Conservation (phyloP, 1,140 invertebrate genomes). For the Phortica variegata region DNA sequence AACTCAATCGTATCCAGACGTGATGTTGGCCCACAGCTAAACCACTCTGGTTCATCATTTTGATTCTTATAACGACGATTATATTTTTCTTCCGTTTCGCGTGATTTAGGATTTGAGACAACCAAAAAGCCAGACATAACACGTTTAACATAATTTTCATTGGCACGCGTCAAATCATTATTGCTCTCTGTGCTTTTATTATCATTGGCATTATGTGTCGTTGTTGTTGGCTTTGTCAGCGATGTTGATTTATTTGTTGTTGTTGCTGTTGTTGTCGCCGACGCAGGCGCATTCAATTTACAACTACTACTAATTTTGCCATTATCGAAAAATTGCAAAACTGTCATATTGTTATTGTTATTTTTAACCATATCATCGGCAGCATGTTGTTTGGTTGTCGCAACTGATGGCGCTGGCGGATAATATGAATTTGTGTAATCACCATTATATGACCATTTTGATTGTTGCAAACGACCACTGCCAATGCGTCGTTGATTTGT, state of each 20-base stretch:
- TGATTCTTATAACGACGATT: conserved; percentile 40
- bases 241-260: conserved; percentile 28
- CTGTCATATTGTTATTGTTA: conserved; percentile 24
- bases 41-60: conserved; percentile 51
- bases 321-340: conserved; percentile 36
- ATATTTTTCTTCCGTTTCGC: conserved; percentile 38
- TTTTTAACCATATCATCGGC: conserved; percentile 22
- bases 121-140: conserved; percentile 49
- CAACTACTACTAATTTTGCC: conserved; percentile 27
- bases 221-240: conserved; percentile 33
- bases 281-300: conserved; percentile 8
- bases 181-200: conserved; percentile 33
- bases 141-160: conserved; percentile 51
- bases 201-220: conserved; percentile 28
- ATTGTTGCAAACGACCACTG: conserved; percentile 42
- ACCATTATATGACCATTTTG: conserved; percentile 34
- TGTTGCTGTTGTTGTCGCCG: conserved; percentile 6
- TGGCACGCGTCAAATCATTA: conserved; percentile 36
- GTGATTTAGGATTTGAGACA: conserved; percentile 43
- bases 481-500: conserved; percentile 54
- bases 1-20: conserved; percentile 48
- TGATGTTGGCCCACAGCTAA: conserved; percentile 51
- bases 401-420: conserved; percentile 12
- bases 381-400: conserved; percentile 17
- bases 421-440: conserved; percentile 24